phyloP scores from a whole-genome alignment of 2,797 vertebrate genomes.

The Ctenochaetus hawaiiensis region DNA sequence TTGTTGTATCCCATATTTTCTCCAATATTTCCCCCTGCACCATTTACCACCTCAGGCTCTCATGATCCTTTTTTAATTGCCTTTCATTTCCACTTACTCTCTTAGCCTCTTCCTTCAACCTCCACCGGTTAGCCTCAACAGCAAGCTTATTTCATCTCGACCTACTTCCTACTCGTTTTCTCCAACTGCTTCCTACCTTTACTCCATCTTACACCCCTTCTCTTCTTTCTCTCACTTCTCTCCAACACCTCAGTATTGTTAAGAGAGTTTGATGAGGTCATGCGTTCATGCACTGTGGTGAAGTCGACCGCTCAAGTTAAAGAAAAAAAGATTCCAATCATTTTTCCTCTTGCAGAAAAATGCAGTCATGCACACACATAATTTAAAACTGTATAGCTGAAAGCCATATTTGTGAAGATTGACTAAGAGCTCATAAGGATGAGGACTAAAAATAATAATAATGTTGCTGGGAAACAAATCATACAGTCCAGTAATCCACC shows the following conservation, averaged over 20 bases:
- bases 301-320: background rate
- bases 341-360: background rate
- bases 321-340: background rate
- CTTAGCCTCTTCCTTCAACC: background rate
- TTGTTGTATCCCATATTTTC: conserved; percentile 13
- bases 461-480: background rate
- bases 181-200: background rate
- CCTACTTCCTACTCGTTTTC: conserved; percentile 20
- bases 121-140: conserved; percentile 5
- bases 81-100: conserved; percentile 20
- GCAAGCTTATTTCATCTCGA: conserved; percentile 30
- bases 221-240: conserved; percentile 2
- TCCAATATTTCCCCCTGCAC: conserved; percentile 8
- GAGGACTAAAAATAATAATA: background rate
- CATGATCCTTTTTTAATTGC: conserved; percentile 2
- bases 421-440: background rate
- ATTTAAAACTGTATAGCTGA: background rate
- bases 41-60: background rate
- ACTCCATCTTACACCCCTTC: background rate
- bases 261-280: background rate
- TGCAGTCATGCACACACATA: background rate
- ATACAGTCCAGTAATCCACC: background rate
- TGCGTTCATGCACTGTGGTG: background rate
- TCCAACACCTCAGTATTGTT: background rate
- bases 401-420: background rate